Conservation (phyloP, 2,797 vertebrate species). For the Sebastes cheni region DNA sequence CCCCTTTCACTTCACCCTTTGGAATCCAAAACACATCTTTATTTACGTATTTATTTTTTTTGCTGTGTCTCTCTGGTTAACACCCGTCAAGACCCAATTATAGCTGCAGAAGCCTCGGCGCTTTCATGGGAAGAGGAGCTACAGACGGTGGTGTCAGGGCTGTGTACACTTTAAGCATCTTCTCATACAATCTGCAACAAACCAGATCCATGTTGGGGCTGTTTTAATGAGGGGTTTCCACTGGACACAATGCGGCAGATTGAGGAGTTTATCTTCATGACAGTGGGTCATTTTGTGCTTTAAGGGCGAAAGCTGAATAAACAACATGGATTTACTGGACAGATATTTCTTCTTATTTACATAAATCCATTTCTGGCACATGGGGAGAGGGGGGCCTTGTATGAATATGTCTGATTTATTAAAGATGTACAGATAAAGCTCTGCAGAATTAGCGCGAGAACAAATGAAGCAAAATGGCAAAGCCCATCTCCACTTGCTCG, state of each 20-base stretch:
- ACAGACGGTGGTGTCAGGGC: constrained; percentile 51
- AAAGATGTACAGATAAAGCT: constrained; percentile 40
- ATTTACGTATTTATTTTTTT: constrained; percentile 78
- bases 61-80: constrained; percentile 63
- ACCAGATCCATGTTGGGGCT: constrained; percentile 28
- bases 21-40: constrained; percentile 70
- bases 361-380: constrained; percentile 25
- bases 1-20: constrained; percentile 63
- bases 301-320: constrained; percentile 37
- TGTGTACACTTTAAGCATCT: constrained; percentile 47
- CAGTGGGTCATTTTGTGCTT: constrained; percentile 44
- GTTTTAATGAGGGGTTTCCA: constrained; percentile 60
- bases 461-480: constrained; percentile 62
- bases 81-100: constrained; percentile 75
- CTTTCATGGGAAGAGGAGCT: constrained; percentile 59
- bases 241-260: constrained; percentile 56
- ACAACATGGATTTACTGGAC: constrained; percentile 32
- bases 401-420: constrained; percentile 49
- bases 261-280: constrained; percentile 46
- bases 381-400: not conserved
- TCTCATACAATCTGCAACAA: constrained; percentile 45
- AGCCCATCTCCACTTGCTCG: constrained; percentile 56
- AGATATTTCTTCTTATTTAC: constrained; percentile 33
- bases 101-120: constrained; percentile 48
- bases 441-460: constrained; percentile 50